Evolutionary conservation across 2,113 vertebrate genomes (phyloP), one percentile per base, ranked within the genome.

Genomic region (Leucopsar rothschildi): DNA sequence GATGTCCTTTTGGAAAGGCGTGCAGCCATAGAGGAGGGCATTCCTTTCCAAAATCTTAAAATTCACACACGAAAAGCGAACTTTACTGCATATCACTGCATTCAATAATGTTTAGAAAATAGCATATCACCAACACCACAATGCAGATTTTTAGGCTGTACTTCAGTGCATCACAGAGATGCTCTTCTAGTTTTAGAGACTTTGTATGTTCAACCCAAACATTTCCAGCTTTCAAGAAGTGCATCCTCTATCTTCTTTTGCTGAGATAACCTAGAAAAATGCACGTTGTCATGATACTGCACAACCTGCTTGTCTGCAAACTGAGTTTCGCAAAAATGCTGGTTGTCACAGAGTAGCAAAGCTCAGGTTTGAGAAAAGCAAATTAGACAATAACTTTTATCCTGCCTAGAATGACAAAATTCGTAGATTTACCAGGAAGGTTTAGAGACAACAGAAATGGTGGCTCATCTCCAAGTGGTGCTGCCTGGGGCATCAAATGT

Each of bases 221-320:
- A 61, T 86, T 92, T 91, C 27, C n/a, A 93, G 40, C 45, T 47
- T 82, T 82, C 44, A 78, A 53, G 80, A 82, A 87, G 28, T 55
- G 33, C 17, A 28, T 52, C 4, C 23, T 53, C 69, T 68, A 29
- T 3, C 63, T 80, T 88, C 5, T 10, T 73, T 93, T 86, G 44
- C 15, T 77, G 49, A 73, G 10, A 31, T 47, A 71, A 33, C n/a
- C 61, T 72, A 31, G n/a, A 21, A 70, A 83, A 94, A 88, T 9
- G 7, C 8, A 24, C 39, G 35, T 39, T 52, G 13, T 6, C n/a
- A 39, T 15, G 33, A 55, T 21, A 47, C 18, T 28, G 19, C 19
- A 18, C 14, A 44, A 20, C 11, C 12, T 44, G 15, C 39, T 77
- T 73, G 12, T 25, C 50, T 82, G 53, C 50, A 89, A 77, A 37